Evolutionary conservation across 1,140 invertebrate species (phyloP).

Genomic region (Eulimnadia texana): DNA sequence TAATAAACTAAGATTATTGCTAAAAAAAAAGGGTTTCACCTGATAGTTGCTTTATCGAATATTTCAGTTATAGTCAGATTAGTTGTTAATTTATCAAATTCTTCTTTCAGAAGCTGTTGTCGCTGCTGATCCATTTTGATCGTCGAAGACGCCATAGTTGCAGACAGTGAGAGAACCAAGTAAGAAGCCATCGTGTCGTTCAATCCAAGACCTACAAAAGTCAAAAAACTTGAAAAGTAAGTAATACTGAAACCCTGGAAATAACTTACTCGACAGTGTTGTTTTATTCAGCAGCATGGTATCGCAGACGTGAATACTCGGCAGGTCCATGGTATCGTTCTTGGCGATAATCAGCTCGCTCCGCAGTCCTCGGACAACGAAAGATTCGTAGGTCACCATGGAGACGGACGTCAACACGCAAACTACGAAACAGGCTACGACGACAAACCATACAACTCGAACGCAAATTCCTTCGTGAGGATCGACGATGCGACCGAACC

Average conservation of each 20-base stretch:
- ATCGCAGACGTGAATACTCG: slow-evolving; percentile 13
- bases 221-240: background rate
- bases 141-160: background rate
- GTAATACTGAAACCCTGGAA: background rate
- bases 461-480: background rate
- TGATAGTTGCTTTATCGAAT: slow-evolving; percentile 1
- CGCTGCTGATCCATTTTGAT: background rate
- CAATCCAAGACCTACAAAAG: slow-evolving; percentile 6
- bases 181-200: slow-evolving; percentile 13
- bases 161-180: slow-evolving; percentile 6
- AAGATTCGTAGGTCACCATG: slow-evolving; percentile 6
- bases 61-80: slow-evolving; percentile 10
- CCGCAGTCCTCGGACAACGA: slow-evolving; percentile 5
- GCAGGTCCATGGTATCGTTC: slow-evolving; percentile 10
- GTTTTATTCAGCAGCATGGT: slow-evolving; percentile 5
- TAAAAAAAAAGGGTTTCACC: background rate
- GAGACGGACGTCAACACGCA: background rate
- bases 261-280: background rate
- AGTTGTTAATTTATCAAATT: background rate
- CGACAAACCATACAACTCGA: slow-evolving; percentile 3
- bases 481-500: slow-evolving; percentile 10
- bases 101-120: background rate
- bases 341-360: slow-evolving; percentile 1
- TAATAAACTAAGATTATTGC: background rate
- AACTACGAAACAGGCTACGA: background rate